Conservation (phyloP, 2,888 invertebrate genomes). For the Ectemnius continuus region DNA sequence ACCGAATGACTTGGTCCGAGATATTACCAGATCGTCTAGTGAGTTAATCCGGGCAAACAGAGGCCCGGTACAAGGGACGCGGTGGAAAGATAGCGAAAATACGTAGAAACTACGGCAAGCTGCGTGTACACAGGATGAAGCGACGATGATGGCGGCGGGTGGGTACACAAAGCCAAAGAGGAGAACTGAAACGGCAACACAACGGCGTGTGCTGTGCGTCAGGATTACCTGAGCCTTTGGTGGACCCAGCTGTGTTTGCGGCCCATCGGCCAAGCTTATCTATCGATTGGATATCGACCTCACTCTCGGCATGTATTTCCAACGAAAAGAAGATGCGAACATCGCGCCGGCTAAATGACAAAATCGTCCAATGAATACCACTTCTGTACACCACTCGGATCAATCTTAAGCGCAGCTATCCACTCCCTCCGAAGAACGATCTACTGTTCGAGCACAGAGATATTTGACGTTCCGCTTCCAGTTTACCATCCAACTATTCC, state of each 20-base stretch:
- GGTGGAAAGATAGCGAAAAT: constrained; percentile 61
- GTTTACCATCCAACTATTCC: not conserved
- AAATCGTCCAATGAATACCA: constrained; percentile 56
- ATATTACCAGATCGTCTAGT: constrained; percentile 60
- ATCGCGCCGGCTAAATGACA: constrained; percentile 16
- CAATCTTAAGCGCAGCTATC: constrained; percentile 8
- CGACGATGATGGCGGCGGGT: constrained; percentile 36
- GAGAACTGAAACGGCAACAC: constrained; percentile 57
- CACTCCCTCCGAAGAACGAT: constrained; percentile 24
- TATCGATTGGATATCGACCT: constrained; percentile 72
- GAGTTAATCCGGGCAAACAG: constrained; percentile 72
- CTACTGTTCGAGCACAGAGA: constrained; percentile 26
- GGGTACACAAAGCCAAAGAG: constrained; percentile 53
- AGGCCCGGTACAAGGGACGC: constrained; percentile 33
- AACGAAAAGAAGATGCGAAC: constrained; percentile 23
- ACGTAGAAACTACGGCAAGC: constrained; percentile 72
- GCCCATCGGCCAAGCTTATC: constrained; percentile 70
- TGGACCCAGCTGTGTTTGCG: constrained; percentile 75
- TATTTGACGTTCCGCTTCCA: not conserved
- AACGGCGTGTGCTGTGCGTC: constrained; percentile 63
- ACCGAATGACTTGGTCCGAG: constrained; percentile 41
- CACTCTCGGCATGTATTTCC: constrained; percentile 3
- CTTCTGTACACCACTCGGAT: constrained; percentile 50
- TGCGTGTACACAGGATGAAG: constrained; percentile 69
- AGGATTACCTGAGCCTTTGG: constrained; percentile 66